A percentile compares a stretch with the other conserved stretches of the same genome.
Evolutionary conservation across 2,797 vertebrate genomes (phyloP).

Genomic region (Sitta carolinensis): DNA sequence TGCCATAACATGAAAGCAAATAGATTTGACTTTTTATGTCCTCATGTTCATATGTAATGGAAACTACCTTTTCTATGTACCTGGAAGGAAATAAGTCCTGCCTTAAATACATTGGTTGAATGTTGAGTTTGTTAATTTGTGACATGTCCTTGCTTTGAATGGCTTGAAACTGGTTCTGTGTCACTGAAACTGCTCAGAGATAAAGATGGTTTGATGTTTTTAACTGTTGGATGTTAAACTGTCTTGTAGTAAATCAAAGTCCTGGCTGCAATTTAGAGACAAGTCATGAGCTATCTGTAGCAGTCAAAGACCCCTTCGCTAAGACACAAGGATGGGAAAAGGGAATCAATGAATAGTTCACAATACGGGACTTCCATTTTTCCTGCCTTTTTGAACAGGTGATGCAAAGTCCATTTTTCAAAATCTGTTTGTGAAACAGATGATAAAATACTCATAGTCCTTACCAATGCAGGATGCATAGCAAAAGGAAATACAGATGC

Average conservation of each 20-base stretch:
- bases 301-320: background rate
- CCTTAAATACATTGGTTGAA: background rate
- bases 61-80: background rate
- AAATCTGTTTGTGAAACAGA: background rate
- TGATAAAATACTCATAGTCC: background rate
- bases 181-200: background rate
- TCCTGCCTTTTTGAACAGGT: background rate
- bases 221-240: background rate
- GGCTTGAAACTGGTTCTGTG: background rate
- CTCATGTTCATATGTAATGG: background rate
- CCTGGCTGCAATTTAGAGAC: background rate
- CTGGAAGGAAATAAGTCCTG: background rate
- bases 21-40: background rate
- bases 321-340: background rate
- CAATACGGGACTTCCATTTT: background rate
- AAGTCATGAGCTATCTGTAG: background rate
- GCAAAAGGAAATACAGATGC: background rate
- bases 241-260: background rate
- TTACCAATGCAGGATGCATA: background rate
- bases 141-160: background rate
- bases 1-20: background rate
- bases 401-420: background rate
- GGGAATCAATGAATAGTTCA: background rate
- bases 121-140: background rate
- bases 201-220: background rate